phyloP scores from a whole-genome alignment of 2,113 vertebrate genomes.

The Canis aureus region DNA sequence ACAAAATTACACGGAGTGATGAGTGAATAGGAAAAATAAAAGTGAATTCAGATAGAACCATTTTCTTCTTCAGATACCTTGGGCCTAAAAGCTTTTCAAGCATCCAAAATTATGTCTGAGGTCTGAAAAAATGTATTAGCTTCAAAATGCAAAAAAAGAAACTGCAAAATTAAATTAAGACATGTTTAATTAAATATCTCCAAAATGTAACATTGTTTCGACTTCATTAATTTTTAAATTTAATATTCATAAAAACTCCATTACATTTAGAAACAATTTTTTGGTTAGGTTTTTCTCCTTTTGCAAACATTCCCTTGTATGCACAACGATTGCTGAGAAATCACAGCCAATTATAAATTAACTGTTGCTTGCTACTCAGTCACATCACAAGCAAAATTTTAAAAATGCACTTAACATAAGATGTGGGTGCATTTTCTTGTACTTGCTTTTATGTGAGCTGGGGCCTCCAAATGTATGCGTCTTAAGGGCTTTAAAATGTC shows the following conservation, averaged over 20 bases:
- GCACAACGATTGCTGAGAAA: slow-evolving; percentile 42
- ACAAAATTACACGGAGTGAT: neutral
- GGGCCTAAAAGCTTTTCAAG: slow-evolving; percentile 26
- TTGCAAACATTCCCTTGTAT: slow-evolving; percentile 32
- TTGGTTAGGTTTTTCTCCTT: slow-evolving; percentile 64
- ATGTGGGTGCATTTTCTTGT: slow-evolving; percentile 41
- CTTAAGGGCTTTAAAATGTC: slow-evolving; percentile 40
- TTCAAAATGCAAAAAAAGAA: slow-evolving; percentile 61
- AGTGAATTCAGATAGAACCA: neutral
- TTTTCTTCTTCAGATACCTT: neutral
- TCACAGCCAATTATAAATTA: slow-evolving; percentile 59
- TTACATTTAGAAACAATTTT: slow-evolving; percentile 66
- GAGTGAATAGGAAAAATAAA: neutral
- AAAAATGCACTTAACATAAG: neutral
- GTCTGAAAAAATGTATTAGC: slow-evolving; percentile 26
- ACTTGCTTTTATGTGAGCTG: slow-evolving; percentile 20
- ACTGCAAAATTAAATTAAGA: slow-evolving; percentile 74
- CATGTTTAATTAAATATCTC: slow-evolving; percentile 76
- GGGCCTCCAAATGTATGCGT: neutral
- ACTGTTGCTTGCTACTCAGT: neutral
- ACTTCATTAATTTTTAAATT: slow-evolving; percentile 81
- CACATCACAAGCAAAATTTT: neutral
- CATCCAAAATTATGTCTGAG: slow-evolving; percentile 28
- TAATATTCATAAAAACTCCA: slow-evolving; percentile 73
- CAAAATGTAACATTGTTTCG: slow-evolving; percentile 69